Evolutionary conservation across 2,113 vertebrate genomes (phyloP), one percentile per base, ranked within the genome.

Genomic region (Ivindomyrus marchei): DNA sequence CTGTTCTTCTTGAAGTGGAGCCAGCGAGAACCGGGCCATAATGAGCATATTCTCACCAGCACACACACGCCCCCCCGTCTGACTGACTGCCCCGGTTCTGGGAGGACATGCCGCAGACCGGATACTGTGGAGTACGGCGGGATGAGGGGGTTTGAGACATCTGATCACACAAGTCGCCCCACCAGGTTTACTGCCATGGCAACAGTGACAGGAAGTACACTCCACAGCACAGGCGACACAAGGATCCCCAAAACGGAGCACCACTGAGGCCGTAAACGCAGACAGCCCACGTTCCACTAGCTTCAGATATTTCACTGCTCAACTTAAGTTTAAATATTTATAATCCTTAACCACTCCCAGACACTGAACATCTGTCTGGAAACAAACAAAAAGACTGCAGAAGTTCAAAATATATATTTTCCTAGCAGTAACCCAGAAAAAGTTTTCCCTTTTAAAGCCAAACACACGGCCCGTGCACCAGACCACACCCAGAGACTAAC

Each of bases 1-100:
- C 46, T 70, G 88, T 87, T 52, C 87, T 84, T 89, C 91, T 91
- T 90, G 90, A 47, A 90, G 47, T 46, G 87, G 88, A 91, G 87
- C 90, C 91, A 90, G 11, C 27, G 27, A 31, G 91, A 91, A 90
- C 88, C 84, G 85, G 89, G 83, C 53, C 0, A 85, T 90, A 70
- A 70, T 31, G 62, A 70, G 62, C 62, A 70, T 70, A 70, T 42
- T 80, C 74, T 39, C 74, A 19, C 74, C 13, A 19, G 74, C 31
- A 3, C 17, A 27, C 36, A 19, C 0, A 6, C 17, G 36, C 11
- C 4, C 2, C 1, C 52, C 52, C 17, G 17, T 2, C 70, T 4
- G 15, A 6, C 50, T 17, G 15, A 8, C 52, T n/a, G 31, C 17
- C 21, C 19, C 49, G 53, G 19, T 47, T 62, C 52, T 45, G 87